These are phyloP conservation scores for Tetrapedia diversipes DNA, from an alignment of 2,888 invertebrate species.

Conservation along the genomic window DNA sequence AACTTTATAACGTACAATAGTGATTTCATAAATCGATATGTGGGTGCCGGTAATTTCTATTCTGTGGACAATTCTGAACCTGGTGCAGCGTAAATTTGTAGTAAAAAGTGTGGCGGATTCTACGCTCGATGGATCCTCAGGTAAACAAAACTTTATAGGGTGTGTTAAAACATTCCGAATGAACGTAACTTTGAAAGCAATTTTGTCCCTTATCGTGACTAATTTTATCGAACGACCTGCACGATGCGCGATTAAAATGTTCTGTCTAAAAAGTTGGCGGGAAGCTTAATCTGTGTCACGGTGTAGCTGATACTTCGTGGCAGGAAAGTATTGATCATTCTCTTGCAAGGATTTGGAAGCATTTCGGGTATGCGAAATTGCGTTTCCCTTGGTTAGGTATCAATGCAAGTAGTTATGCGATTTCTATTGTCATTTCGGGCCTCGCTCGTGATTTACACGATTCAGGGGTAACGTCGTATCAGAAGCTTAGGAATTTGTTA, in stretches of 20 bases:
- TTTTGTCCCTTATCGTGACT: no score
- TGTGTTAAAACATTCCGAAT: no score
- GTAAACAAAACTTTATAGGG: conserved; percentile 39
- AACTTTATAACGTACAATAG: neutral
- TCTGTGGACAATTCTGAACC: conserved; percentile 72
- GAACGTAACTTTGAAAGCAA: no score
- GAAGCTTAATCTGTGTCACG: no score
- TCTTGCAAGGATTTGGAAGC: conserved; percentile 41
- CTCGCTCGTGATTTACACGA: conserved; percentile 52
- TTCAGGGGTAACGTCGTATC: conserved; percentile 52
- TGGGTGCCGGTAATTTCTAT: conserved; percentile 75
- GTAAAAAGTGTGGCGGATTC: conserved; percentile 23
- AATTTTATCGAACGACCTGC: no score
- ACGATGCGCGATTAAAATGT: no score
- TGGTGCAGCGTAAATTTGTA: conserved; percentile 66
- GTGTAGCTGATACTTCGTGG: no score
- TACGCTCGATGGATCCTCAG: conserved; percentile 29
- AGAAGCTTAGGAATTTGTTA: conserved; percentile 59
- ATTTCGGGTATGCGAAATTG: conserved; percentile 42
- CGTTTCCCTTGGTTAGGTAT: conserved; percentile 32
- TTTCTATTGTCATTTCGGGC: conserved; percentile 59
- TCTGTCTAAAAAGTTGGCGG: neutral
- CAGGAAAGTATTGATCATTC: conserved; percentile 30
- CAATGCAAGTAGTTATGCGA: conserved; percentile 51
- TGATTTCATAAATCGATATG: conserved; percentile 59